Evolutionary conservation across 2,113 vertebrate genomes (phyloP).

Genomic region (Eulacestoma nigropectus): DNA sequence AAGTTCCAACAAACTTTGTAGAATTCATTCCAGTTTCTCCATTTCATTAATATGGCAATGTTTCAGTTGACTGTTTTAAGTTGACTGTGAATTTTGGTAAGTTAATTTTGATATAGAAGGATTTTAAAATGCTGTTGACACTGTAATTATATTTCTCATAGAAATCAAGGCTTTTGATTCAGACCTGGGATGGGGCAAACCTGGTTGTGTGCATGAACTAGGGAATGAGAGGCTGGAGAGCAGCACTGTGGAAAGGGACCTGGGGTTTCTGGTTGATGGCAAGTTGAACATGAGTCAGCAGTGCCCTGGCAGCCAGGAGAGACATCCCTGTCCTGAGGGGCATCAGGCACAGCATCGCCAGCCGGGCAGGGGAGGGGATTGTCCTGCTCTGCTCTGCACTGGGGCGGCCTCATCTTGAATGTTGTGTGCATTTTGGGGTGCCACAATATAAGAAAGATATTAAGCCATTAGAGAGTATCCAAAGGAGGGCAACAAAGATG

Average conservation of each 20-base stretch:
- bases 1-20: not conserved
- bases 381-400: accelerated
- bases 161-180: not conserved
- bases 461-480: not conserved
- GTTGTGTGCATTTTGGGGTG: not conserved
- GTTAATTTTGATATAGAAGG: not conserved
- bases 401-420: accelerated
- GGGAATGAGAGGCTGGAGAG: not conserved
- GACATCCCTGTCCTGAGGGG: not conserved
- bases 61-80: not conserved
- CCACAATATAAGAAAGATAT: not conserved
- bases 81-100: not conserved
- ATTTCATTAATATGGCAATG: not conserved
- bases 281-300: accelerated
- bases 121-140: not conserved
- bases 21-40: not conserved
- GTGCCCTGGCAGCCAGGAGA: not conserved
- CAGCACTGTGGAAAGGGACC: accelerated
- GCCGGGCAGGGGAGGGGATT: accelerated
- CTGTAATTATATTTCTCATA: not conserved
- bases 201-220: too few relatives aligned
- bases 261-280: accelerated
- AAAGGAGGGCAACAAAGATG: not conserved
- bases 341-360: not conserved
- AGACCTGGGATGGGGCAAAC: too few relatives aligned